These are phyloP conservation scores for Schizopygopsis malacanthus DNA, from an alignment of 2,797 vertebrate genomes.

Conservation along the genomic window DNA sequence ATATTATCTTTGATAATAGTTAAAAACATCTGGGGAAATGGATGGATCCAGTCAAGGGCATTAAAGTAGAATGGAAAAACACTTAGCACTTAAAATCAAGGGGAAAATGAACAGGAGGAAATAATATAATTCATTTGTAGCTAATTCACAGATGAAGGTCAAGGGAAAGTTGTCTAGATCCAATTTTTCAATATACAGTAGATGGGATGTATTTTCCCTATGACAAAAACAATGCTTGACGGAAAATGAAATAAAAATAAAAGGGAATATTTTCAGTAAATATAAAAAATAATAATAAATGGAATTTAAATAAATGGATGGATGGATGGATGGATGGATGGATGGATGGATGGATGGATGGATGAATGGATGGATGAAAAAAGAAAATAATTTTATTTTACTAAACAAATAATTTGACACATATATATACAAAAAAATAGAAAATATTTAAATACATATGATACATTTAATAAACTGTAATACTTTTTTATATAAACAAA, in stretches of 20 bases:
- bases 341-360: not conserved
- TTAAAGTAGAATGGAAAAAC: slow-evolving; percentile 50
- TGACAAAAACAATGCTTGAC: not conserved
- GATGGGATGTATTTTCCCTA: not conserved
- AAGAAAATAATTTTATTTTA: not conserved
- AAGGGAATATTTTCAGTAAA: not conserved
- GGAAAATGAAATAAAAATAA: not conserved
- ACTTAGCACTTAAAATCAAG: slow-evolving; percentile 51
- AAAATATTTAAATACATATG: too few relatives aligned
- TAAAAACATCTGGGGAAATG: slow-evolving; percentile 45
- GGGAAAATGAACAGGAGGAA: slow-evolving; percentile 34
- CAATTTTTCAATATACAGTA: not conserved
- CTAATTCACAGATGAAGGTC: slow-evolving; percentile 36
- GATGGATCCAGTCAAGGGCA: slow-evolving; percentile 35
- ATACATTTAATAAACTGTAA: not conserved
- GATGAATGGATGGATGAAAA: not conserved
- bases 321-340: not conserved
- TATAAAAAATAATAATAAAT: not conserved
- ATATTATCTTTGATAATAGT: slow-evolving; percentile 39
- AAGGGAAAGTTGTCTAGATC: slow-evolving; percentile 20
- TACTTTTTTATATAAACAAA: too few relatives aligned
- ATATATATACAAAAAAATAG: too few relatives aligned
- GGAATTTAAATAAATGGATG: not conserved
- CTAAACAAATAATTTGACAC: too few relatives aligned
- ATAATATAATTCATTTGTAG: slow-evolving; percentile 33